Conservation (phyloP, 2,113 vertebrate species). For the Gadus chalcogrammus region DNA sequence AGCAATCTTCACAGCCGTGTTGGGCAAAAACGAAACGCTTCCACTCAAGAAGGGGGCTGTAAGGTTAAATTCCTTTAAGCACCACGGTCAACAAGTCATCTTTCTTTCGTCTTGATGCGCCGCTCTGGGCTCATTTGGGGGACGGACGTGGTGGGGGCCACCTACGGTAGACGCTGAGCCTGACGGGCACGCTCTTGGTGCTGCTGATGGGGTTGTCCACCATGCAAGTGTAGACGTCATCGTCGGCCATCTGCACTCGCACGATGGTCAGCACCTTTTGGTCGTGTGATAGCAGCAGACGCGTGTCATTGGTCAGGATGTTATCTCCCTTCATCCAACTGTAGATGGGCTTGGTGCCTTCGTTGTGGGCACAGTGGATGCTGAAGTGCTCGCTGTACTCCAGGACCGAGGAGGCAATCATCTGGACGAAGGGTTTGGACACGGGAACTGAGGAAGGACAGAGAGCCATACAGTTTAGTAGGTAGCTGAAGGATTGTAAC, state of each 20-base stretch:
- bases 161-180: conserved; percentile 95
- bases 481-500: not conserved
- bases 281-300: conserved; percentile 87
- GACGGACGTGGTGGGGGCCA: conserved; percentile 6
- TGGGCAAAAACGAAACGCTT: too few relatives aligned
- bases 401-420: conserved; percentile 87
- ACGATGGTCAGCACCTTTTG: conserved; percentile 92
- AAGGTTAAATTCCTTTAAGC: too few relatives aligned
- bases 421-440: conserved; percentile 86
- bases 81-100: too few relatives aligned
- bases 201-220: conserved; percentile 95
- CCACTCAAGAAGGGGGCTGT: too few relatives aligned
- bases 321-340: conserved; percentile 90
- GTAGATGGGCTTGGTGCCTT: conserved; percentile 90
- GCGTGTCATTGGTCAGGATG: conserved; percentile 83
- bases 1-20: too few relatives aligned
- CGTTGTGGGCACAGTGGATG: conserved; percentile 89
- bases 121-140: too few relatives aligned
- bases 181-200: conserved; percentile 82
- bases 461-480: not conserved
- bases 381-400: conserved; percentile 91
- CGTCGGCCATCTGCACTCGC: conserved; percentile 86
- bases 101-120: too few relatives aligned
- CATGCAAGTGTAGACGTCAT: conserved; percentile 87
- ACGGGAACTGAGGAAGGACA: conserved; percentile 79